Base-by-base conservation (phyloP, 2,113 vertebrate genomes). In the Nannospalax galili region DNA sequence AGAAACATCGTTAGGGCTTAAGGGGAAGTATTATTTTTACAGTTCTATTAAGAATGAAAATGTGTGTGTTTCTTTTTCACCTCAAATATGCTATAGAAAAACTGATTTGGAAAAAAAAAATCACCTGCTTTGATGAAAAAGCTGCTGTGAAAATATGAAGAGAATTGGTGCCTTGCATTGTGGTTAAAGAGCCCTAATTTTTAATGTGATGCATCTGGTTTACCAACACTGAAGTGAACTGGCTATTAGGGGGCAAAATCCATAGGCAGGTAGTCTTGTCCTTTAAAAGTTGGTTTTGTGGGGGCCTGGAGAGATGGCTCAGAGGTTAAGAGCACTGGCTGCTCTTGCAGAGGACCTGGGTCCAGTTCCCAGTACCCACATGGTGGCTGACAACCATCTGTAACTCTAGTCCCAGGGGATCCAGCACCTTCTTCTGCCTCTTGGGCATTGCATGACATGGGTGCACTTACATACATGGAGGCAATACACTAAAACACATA, bases 41-140 rank as follows among this genome's bases (percentile, higher is more conserved):
- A 84, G 30, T 85, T 93, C 7, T 11, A 42, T 62, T 91, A 81
- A 80, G 26, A 48, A 22, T 73, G 42, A 88, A 90, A 81, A 85
- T 58, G 73, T 60, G 35, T 78, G 17, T 22, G 6, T 3, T 28
- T 42, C 35, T 30, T 79, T 86, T 82, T 64, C 7, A 81, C 45
- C 64, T 81, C 90, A 84, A 88, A 84, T 84, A 64, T 78, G 45
- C 78, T 89, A 86, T 58, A n/a, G 78, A 77, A 93, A 90, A 60
- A 0, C 37, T 12, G 12, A 74, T 28, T 93, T 94, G 16, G 91
- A 79, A 85, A 67, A 69, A 93, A 62, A 42, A 56, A 16, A n/a
- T 20, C 40, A 14, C 6, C 12, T 82, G 4, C 65, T 78, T 84
- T 88, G 80, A 56, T 88, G 84, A 60, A 84, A 86, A 94, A 52